Base-by-base conservation (phyloP, 1,140 invertebrate species). In the Oryctes rhinoceros region DNA sequence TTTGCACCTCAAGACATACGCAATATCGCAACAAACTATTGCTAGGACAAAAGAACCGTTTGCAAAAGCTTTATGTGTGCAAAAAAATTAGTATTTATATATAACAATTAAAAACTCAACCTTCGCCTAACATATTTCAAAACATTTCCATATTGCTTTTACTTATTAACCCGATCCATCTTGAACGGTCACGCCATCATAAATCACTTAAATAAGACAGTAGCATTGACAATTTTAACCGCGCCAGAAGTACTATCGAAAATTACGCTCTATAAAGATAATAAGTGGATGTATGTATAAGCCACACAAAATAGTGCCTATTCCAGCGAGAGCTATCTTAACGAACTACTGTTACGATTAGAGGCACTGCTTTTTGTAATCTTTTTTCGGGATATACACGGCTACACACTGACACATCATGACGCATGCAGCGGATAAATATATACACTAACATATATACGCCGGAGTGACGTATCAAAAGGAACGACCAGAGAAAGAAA, bases 331-430 rank as follows among this genome's bases (percentile, higher is more conserved):
- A 71, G 35, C 53, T 71, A 71, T 71, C 65, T 71, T 71, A 71
- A 71, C 65, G 65, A 37, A 71, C 65, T 71, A 71, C 65, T 71
- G 65, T 71, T 71, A 71, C 65, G 35, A 30, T 71, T 71, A 71
- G 11, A 71, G 39, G 65, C 65, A 71, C 65, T 71, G 65, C 20
- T 71, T 71, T 37, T 35, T 71, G 65, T 71, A 71, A 71, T 71
- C 65, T 71, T 71, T 71, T 71, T 71, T 71, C 35, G 20, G 20
- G 13, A 37, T 30, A 71, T 15, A 24, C 39, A 44, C 39, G 39
- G 39, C 35, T 37, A 35, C 24, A 71, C 65, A 71, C 65, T 24
- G 65, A 35, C 65, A 71, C 35, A 71, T 71, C 65, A 71, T 71
- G 65, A 71, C 65, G 65, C 65, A 71, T 13, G 11, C 24, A 35